Conservation (phyloP, 2,888 invertebrate species). For the Cephus spinipes region DNA sequence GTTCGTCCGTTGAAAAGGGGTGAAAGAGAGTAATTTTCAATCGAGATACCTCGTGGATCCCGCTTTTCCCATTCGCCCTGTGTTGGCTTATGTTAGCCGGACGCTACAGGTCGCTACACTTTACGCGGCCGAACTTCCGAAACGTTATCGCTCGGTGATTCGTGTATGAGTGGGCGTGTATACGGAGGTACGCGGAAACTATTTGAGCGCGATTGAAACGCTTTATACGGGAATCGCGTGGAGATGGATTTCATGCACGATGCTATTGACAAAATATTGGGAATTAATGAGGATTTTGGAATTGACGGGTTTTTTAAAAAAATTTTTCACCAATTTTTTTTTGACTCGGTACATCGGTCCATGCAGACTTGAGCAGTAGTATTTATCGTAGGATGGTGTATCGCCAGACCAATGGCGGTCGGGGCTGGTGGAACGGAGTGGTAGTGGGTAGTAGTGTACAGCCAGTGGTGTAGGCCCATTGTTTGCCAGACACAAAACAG, state of each 20-base stretch:
- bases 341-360: neutral
- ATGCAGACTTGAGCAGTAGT: neutral
- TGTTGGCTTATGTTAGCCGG: neutral
- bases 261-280: neutral
- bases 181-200: neutral
- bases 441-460: constrained; percentile 26
- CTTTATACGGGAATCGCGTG: neutral
- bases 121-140: neutral
- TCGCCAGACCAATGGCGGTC: neutral
- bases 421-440: neutral
- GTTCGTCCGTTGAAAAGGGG: constrained; percentile 40
- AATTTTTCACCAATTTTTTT: neutral
- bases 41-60: constrained; percentile 28
- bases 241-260: neutral
- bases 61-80: neutral
- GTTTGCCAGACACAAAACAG: constrained; percentile 65
- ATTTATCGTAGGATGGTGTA: neutral
- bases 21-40: constrained; percentile 50
- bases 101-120: neutral
- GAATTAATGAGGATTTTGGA: neutral
- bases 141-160: neutral
- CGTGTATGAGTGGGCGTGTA: neutral
- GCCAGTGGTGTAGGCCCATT: constrained; percentile 59
- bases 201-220: neutral
- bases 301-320: neutral